Percentiles rank a stretch among this genome's conserved stretches.
Conservation (phyloP, 2,113 vertebrate genomes). For the Melanerpes aurifrons region DNA sequence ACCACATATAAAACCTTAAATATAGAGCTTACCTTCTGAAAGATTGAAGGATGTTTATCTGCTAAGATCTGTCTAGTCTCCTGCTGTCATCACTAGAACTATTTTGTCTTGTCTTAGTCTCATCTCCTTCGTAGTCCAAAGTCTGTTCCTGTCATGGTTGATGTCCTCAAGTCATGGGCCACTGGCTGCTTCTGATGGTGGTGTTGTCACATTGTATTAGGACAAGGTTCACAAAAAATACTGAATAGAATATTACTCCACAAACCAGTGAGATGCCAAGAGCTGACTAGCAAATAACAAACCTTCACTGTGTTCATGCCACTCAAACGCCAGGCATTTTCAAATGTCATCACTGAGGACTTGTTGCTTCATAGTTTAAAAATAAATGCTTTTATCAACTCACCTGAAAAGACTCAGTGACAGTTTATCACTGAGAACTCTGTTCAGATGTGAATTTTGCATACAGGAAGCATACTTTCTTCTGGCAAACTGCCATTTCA, state of each 20-base stretch:
- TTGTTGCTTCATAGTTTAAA: background rate
- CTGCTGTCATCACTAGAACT: background rate
- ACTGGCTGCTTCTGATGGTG: background rate
- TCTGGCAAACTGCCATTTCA: background rate
- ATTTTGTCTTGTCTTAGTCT: background rate
- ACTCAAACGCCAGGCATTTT: background rate
- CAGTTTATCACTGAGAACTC: background rate
- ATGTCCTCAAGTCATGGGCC: background rate
- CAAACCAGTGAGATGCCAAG: background rate
- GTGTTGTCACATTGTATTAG: background rate
- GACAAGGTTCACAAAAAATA: background rate
- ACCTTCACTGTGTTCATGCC: fast-evolving
- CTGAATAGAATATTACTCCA: background rate
- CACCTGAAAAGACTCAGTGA: background rate
- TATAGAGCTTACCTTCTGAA: background rate
- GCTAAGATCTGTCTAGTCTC: background rate
- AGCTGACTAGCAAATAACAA: background rate
- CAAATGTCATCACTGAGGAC: background rate
- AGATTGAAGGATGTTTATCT: background rate
- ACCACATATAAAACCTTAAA: background rate
- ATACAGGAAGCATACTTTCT: background rate
- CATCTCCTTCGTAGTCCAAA: background rate
- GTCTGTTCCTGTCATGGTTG: background rate
- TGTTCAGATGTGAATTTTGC: background rate
- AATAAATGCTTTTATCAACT: background rate